Percentiles rank a stretch among this genome's conserved stretches.
These are phyloP conservation scores for Hydrotaea diabolus DNA, from an alignment of 2,888 invertebrate species.

Conservation along the genomic window DNA sequence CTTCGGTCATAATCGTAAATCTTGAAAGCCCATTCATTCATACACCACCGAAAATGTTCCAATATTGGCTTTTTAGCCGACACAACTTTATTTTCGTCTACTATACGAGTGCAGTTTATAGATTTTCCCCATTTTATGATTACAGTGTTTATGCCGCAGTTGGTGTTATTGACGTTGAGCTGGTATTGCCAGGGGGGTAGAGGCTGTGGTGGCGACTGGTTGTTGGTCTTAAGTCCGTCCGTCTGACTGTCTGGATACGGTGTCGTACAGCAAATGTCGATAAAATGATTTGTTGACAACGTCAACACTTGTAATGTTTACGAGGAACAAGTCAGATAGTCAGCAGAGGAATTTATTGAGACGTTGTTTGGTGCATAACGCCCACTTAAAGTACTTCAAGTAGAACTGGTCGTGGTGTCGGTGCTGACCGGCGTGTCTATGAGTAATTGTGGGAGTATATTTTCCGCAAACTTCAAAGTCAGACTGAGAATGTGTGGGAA, in stretches of 20 bases:
- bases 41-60: conserved; percentile 54
- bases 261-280: conserved; percentile 11
- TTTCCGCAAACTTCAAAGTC: conserved; percentile 1
- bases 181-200: neutral
- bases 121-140: conserved; percentile 47
- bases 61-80: conserved; percentile 60
- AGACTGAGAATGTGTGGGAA: no score
- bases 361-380: conserved; percentile 29
- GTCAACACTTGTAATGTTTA: conserved; percentile 46
- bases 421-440: neutral
- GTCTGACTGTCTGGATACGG: neutral
- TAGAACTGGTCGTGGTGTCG: neutral
- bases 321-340: conserved; percentile 1
- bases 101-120: conserved; percentile 35
- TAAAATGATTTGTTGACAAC: conserved; percentile 57
- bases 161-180: neutral
- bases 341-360: conserved; percentile 28
- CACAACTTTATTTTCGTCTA: conserved; percentile 66
- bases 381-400: conserved; percentile 28
- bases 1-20: conserved; percentile 79
- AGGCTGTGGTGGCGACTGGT: neutral
- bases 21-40: conserved; percentile 73
- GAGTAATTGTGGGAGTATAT: neutral
- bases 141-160: conserved; percentile 36
- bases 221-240: neutral